These are phyloP conservation scores for Pyrrhosoma nymphula DNA, from an alignment of 2,888 invertebrate species.

Conservation along the genomic window DNA sequence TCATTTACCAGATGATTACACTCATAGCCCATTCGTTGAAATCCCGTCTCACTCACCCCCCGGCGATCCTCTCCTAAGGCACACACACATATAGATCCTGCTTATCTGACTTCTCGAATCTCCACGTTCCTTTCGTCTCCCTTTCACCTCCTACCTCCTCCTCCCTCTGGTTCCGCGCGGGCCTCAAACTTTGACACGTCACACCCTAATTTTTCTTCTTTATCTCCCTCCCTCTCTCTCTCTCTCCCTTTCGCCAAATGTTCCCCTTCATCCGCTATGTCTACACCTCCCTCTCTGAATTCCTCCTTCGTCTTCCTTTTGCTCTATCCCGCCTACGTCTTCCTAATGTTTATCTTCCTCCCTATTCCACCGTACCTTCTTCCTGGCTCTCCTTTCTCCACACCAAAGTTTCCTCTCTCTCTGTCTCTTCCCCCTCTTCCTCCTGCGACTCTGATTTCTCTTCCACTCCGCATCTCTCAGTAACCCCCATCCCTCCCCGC, in stretches of 20 bases:
- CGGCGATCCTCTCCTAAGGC: not conserved
- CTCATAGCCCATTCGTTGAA: not conserved
- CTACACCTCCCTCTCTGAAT: not conserved
- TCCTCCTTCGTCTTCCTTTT: not conserved
- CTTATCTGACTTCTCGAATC: not conserved
- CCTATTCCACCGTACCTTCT: not conserved
- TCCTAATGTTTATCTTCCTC: not conserved
- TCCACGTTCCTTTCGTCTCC: not conserved
- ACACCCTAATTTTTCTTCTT: constrained; percentile 5
- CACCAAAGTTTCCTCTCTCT: not conserved
- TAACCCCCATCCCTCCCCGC: too few relatives aligned
- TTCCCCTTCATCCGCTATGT: not conserved
- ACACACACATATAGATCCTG: not conserved
- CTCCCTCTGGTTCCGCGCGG: not conserved
- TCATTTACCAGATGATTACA: not conserved
- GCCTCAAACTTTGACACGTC: constrained; percentile 10
- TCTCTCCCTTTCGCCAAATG: not conserved
- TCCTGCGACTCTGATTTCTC: not conserved
- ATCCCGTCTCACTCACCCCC: not conserved
- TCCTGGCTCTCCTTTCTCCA: not conserved
- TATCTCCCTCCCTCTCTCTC: not conserved
- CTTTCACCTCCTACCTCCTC: not conserved
- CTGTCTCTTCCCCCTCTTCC: not conserved
- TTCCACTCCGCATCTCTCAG: not conserved
- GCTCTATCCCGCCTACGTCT: not conserved